A percentile compares a stretch with the other conserved stretches of the same genome.
phyloP scores from a whole-genome alignment of 1,140 invertebrate species.

The Drosophila murphyi region DNA sequence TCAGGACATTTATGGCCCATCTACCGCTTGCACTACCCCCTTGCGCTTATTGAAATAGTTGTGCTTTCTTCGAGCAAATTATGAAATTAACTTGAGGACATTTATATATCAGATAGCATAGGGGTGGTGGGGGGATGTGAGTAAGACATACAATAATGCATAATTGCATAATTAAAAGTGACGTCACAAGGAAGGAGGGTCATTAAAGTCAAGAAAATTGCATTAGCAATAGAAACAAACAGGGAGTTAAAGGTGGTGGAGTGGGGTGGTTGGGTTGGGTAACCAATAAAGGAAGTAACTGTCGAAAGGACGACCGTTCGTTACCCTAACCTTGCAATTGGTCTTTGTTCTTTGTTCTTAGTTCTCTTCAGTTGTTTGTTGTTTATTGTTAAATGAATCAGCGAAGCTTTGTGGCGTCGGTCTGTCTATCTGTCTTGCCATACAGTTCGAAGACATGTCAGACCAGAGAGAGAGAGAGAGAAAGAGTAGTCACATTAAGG shows the following conservation, averaged over 20 bases:
- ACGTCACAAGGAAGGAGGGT: not conserved
- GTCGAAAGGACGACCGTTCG: not conserved
- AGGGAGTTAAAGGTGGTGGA: not conserved
- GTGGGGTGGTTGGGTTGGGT: not conserved
- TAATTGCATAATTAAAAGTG: constrained; percentile 16
- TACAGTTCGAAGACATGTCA: not conserved
- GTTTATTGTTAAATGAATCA: not conserved
- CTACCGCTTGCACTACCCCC: constrained; percentile 7
- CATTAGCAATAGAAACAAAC: not conserved
- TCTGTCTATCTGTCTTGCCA: not conserved
- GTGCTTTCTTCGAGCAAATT: not conserved
- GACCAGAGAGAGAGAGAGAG: not conserved
- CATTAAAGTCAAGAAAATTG: not conserved
- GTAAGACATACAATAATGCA: constrained; percentile 8
- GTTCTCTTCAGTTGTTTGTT: not conserved
- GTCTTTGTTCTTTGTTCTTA: not conserved
- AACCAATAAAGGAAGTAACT: not conserved
- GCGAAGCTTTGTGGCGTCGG: constrained; percentile 1
- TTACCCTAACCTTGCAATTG: not conserved
- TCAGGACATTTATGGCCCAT: constrained; percentile 27
- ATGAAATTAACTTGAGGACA: not conserved
- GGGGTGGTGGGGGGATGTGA: not conserved
- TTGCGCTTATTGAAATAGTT: constrained; percentile 6
- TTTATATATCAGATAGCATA: too few species aligned
- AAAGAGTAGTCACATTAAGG: not conserved